Conservation (phyloP, 92 coral and sea anemone genomes). For the Epizoanthus stellaris region DNA sequence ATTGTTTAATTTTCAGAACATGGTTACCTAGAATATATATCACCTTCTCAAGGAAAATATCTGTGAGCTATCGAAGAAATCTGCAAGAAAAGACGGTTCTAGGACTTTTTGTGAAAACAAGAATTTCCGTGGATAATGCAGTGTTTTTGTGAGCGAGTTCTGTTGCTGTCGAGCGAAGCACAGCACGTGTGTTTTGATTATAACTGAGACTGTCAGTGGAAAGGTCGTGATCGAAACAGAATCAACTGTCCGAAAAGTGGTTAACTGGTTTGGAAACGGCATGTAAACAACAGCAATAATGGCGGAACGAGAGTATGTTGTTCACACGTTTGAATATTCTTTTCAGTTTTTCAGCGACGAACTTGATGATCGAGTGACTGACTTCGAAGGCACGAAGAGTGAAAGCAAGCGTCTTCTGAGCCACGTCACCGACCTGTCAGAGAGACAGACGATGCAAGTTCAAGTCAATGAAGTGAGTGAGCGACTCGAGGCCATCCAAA, state of each 20-base stretch:
- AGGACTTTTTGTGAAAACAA: not conserved
- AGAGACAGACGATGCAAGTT: conserved; percentile 62
- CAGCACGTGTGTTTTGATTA: conserved; percentile 5
- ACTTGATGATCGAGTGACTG: conserved; percentile 78
- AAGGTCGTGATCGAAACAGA: not conserved
- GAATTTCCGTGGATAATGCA: not conserved
- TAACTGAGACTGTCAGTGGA: not conserved
- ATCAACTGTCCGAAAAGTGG: not conserved
- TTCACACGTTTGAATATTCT: conserved; percentile 77
- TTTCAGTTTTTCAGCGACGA: conserved; percentile 97
- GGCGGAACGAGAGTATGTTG: conserved; percentile 61
- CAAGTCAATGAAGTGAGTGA: conserved; percentile 74
- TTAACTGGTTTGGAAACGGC: conserved; percentile 1
- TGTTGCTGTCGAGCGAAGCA: not conserved
- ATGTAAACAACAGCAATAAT: conserved; percentile 34
- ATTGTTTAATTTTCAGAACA: conserved; percentile 10
- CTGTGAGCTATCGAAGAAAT: not conserved
- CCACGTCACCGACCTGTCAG: conserved; percentile 68
- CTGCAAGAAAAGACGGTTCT: not conserved
- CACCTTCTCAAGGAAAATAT: not conserved
- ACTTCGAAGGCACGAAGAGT: conserved; percentile 80
- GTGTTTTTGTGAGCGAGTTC: not conserved
- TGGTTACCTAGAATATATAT: conserved; percentile 50
- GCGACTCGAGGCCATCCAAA: conserved; percentile 82
- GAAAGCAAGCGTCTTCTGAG: conserved; percentile 78